Percentiles rank a stretch among this genome's conserved stretches.
phyloP scores from a whole-genome alignment of 2,113 vertebrate genomes.

The Falcunculus frontatus region DNA sequence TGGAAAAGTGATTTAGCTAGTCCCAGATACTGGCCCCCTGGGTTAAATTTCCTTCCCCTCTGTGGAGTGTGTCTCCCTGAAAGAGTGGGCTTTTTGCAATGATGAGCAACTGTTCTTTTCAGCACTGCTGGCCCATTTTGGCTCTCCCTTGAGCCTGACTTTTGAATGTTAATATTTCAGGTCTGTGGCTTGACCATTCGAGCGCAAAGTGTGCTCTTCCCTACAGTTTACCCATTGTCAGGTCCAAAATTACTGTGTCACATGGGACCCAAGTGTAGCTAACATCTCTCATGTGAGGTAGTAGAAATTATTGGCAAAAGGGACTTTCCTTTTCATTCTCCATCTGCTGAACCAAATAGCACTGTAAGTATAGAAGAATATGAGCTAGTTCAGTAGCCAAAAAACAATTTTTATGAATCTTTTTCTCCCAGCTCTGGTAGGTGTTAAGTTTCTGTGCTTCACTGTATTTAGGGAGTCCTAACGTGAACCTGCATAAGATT shows the following conservation, averaged over 20 bases:
- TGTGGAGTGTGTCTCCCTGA: neutral
- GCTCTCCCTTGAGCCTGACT: neutral
- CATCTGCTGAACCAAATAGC: conserved; percentile 21
- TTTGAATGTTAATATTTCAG: neutral
- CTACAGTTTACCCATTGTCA: neutral
- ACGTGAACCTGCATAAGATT: neutral
- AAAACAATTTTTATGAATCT: neutral
- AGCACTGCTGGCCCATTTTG: neutral
- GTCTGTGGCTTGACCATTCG: neutral
- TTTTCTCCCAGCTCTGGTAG: neutral
- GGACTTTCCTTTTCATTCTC: neutral
- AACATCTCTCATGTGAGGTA: neutral
- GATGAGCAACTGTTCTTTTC: neutral
- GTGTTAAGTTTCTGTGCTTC: conserved; percentile 8
- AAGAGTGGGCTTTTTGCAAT: neutral
- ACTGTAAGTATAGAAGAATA: neutral
- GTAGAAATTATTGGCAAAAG: conserved; percentile 20
- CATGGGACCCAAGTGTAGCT: neutral
- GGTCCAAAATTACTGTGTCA: neutral
- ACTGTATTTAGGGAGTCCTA: conserved; percentile 12
- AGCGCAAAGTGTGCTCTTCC: neutral
- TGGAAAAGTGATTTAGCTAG: neutral
- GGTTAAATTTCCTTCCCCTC: neutral
- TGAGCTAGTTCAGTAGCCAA: conserved; percentile 16
- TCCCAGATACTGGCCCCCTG: neutral